Conservation (phyloP, 2,797 vertebrate species). For the Poeciliopsis infans region DNA sequence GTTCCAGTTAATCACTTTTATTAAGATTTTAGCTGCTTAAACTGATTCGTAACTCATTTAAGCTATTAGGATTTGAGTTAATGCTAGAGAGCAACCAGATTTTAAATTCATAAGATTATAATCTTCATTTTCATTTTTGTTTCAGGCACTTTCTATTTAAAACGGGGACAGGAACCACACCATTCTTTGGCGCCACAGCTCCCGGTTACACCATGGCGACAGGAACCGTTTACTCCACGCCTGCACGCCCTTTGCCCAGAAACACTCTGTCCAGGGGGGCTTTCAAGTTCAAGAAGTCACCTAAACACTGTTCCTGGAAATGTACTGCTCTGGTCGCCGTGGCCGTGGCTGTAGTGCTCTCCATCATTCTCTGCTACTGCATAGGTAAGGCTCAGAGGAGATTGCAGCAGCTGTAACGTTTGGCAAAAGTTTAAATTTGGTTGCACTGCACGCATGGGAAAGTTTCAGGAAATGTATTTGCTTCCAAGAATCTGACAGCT, state of each 20-base stretch:
- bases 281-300: slow-evolving; percentile 99
- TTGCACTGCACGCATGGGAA: not conserved
- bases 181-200: slow-evolving; percentile 96
- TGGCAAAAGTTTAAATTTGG: not conserved
- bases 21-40: not conserved
- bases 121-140: slow-evolving; percentile 7
- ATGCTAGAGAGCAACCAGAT: not conserved
- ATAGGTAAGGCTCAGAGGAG: slow-evolving; percentile 85
- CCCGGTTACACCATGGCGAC: slow-evolving; percentile 99
- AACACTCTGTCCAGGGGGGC: slow-evolving; percentile 96
- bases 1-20: slow-evolving; percentile 6
- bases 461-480: slow-evolving; percentile 2
- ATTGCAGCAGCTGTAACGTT: not conserved
- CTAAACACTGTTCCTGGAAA: slow-evolving; percentile 98
- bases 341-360: slow-evolving; percentile 92
- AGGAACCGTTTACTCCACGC: slow-evolving; percentile 96
- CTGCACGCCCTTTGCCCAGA: slow-evolving; percentile 94
- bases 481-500: slow-evolving; percentile 15
- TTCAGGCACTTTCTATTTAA: slow-evolving; percentile 99
- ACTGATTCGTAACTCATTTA: not conserved
- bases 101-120: not conserved
- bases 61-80: not conserved
- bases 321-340: slow-evolving; percentile 96
- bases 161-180: slow-evolving; percentile 96
- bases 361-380: slow-evolving; percentile 95